Evolutionary conservation across 2,797 vertebrate genomes (phyloP).

Genomic region (Cyprinodon diabolis): DNA sequence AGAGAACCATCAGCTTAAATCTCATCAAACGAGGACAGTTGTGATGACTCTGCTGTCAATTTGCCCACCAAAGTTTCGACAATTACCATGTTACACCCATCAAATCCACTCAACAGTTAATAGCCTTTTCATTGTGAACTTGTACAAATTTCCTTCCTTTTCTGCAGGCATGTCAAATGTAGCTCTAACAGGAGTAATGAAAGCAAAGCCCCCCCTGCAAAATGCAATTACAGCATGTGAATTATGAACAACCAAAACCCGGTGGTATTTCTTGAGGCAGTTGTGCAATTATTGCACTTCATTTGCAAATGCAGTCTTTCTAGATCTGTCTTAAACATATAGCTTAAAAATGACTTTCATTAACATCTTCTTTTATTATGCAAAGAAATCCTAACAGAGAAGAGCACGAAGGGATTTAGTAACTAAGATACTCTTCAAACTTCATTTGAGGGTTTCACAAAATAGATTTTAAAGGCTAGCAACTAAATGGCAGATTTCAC

Average conservation of each 20-base stretch:
- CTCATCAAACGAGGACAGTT: conserved; percentile 21
- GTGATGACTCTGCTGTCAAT: conserved; percentile 42
- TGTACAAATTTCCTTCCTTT: conserved; percentile 57
- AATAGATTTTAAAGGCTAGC: not conserved
- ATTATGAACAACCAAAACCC: conserved; percentile 50
- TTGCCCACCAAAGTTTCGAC: conserved; percentile 46
- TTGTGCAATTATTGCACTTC: conserved; percentile 40
- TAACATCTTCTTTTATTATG: not conserved
- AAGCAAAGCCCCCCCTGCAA: conserved; percentile 51
- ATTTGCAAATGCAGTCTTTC: conserved; percentile 37
- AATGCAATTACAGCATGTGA: conserved; percentile 59
- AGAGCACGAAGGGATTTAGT: not conserved
- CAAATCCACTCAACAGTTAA: conserved; percentile 58
- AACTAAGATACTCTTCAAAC: not conserved
- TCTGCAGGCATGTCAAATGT: conserved; percentile 62
- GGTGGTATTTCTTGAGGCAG: conserved; percentile 42
- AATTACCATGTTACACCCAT: conserved; percentile 56
- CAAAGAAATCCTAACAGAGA: not conserved
- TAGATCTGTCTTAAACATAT: conserved; percentile 9
- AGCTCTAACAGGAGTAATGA: conserved; percentile 61
- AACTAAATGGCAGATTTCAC: too few relatives aligned
- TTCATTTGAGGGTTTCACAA: not conserved
- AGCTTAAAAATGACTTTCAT: not conserved
- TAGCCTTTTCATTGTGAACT: conserved; percentile 62
- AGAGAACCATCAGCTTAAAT: conserved; percentile 28